Base-by-base conservation (phyloP, 2,888 invertebrate genomes). In the Disparrhopalites patrizii region DNA sequence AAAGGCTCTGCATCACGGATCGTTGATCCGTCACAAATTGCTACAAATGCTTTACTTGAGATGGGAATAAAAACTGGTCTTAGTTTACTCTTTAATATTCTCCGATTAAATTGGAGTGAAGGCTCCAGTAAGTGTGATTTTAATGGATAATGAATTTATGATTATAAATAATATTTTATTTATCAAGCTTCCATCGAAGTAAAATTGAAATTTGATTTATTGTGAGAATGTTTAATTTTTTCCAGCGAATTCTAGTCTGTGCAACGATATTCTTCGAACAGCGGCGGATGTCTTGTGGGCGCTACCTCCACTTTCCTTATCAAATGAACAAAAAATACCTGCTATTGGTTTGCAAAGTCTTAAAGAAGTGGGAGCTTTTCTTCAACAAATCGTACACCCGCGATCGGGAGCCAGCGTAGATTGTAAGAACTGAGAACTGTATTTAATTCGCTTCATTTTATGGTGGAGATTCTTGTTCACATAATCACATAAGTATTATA, bases 41-140 rank as follows among this genome's bases (percentile, higher is more conserved):
- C 82, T 36, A 81, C 82, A 38, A 82, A 84, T 75, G 84, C 84
- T 1, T 77, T 86, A 62, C 77, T 86, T 51, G 85, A 85, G 79
- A 81, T 86, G 72, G 85, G 85, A 5, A 83, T 86, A 1, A 83
- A 83, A 77, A 85, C 85, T 43, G 85, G 85, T 1, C 79, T 86
- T 5, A 83, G 82, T 67, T 77, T 86, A 52, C 76, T 86, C 27
- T 86, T 86, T 77, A 82, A 84, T 7, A 77, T 86, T 28, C 78
- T 86, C 23, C 79, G 80, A 70, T 84, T 85, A 75, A 85, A 84
- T 77, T 86, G 85, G 85, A 79, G 81, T 71, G 79, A 79, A 36
- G 79, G 80, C 68, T 57, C 70, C 31, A 67, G 71, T 73, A 62
- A 66, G 54, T 4, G 40, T 28, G 4, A 54, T 27, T 28, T n/a